Percentiles rank a stretch among this genome's conserved stretches.
Evolutionary conservation across 1,140 invertebrate genomes (phyloP).

Genomic region (Saccostrea cuccullata): DNA sequence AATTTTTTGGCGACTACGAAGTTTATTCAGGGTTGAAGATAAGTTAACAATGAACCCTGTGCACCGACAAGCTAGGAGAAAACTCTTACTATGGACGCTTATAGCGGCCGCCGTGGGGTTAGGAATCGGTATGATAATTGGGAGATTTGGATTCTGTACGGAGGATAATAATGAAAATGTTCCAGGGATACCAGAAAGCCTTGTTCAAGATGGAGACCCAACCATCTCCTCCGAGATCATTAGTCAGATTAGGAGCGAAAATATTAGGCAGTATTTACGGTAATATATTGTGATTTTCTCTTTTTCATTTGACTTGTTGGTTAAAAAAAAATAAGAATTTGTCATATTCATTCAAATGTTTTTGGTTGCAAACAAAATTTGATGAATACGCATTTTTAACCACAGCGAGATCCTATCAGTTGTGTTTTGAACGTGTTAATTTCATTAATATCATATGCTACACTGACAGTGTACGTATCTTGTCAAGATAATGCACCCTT

Average conservation of each 20-base stretch:
- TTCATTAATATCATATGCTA: background rate
- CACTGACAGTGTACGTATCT: no score
- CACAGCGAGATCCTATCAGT: background rate
- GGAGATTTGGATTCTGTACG: constrained; percentile 35
- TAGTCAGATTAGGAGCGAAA: constrained; percentile 48
- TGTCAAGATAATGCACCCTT: no score
- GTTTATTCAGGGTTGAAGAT: no score
- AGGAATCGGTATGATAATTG: constrained; percentile 29
- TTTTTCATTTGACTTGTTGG: background rate
- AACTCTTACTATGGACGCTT: background rate
- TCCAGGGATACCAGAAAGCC: constrained; percentile 36
- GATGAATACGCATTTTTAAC: background rate
- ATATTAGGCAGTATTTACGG: constrained; percentile 50
- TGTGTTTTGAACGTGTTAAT: background rate
- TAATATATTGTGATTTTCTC: background rate
- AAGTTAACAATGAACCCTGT: background rate
- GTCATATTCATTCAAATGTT: background rate
- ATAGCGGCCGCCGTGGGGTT: constrained; percentile 28
- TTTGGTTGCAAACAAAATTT: background rate
- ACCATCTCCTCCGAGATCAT: constrained; percentile 43
- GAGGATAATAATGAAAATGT: background rate
- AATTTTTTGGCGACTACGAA: no score
- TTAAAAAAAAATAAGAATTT: background rate
- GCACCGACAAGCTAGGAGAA: background rate
- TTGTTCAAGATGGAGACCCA: constrained; percentile 50